Base-by-base conservation (phyloP, 2,113 vertebrate species). In the Papio anubis region DNA sequence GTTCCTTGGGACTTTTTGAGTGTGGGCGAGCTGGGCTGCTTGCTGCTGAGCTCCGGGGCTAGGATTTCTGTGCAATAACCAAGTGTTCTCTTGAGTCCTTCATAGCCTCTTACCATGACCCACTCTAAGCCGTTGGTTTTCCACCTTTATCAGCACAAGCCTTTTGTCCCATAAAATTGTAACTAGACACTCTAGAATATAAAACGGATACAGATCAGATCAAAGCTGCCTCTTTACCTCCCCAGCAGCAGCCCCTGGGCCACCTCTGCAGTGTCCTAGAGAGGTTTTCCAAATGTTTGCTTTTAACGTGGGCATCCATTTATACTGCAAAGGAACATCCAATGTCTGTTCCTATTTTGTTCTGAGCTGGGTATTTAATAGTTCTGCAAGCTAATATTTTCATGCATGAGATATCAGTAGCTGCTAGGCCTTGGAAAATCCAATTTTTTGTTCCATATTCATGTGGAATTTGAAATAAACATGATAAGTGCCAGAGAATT, bases 231-330 rank as follows among this genome's bases (percentile, higher is more conserved):
- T 27, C 12, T 23, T 27, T 5, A 1, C 32, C 70, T 6, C 70
- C 1, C 1, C 1, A 1, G 40, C 50, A 1, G 23, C 48, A 1
- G 45, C 14, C 38, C 40, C 40, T 18, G 16, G 32, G 32, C 40
- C 6, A 8, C 3, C 6, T 52, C 4, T 17, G 9, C 3, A 3
- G 70, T 23, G 3, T n/a, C 2, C 88, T 50, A 1, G 6, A n/a
- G 52, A 55, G 27, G 48, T 50, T 59, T 82, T 35, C 59, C 57
- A 5, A 2, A 0, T 45, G 6, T 8, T 57, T 4, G 10, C 25
- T 61, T n/a, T 16, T 1, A 8, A 21, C 8, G 1, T 0, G 5
- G 30, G 23, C 5, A 0, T 21, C 81, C 20, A 0, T 18, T 68
- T 70, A 18, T 4, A 3, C 17, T 17, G 1, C 32, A 21, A 13